Conservation (phyloP, 2,113 vertebrate genomes). For the Cromileptes altivelis region DNA sequence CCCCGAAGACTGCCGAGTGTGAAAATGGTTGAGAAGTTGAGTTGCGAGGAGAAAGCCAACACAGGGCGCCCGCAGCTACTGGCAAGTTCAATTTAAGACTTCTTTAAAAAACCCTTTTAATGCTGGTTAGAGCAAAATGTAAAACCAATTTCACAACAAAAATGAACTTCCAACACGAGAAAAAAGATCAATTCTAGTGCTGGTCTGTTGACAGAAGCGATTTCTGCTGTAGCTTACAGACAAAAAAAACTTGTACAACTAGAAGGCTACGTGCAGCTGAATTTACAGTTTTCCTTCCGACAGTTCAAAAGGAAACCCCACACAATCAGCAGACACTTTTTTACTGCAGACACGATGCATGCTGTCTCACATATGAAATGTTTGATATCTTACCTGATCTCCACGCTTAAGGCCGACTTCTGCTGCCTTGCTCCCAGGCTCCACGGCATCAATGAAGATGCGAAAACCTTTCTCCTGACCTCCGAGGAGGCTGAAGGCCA, state of each 20-base stretch:
- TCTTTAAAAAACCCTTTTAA: conserved; percentile 39
- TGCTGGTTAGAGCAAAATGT: conserved; percentile 46
- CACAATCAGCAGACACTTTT: background rate
- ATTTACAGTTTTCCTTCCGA: background rate
- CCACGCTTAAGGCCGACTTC: conserved; percentile 96
- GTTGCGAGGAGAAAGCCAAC: conserved; percentile 40
- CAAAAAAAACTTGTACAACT: background rate
- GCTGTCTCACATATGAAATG: background rate
- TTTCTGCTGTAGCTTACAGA: conserved; percentile 1
- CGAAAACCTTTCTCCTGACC: conserved; percentile 97
- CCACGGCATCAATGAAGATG: conserved; percentile 96
- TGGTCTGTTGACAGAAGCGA: conserved; percentile 22
- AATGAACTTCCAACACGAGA: conserved; percentile 8
- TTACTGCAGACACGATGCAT: background rate
- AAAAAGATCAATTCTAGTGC: conserved; percentile 17
- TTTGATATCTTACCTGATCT: conserved; percentile 89
- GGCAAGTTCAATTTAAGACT: conserved; percentile 45
- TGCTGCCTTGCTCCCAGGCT: conserved; percentile 94
- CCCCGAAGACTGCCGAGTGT: conserved; percentile 65
- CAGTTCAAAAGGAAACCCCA: background rate
- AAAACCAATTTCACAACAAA: conserved; percentile 57
- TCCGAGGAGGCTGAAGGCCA: conserved; percentile 95
- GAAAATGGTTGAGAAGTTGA: conserved; percentile 62
- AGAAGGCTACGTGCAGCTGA: background rate
- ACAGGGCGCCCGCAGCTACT: conserved; percentile 22